Percentiles rank a stretch among this genome's conserved stretches.
phyloP scores from a whole-genome alignment of 2,888 invertebrate species.

The Volucella bombylans region DNA sequence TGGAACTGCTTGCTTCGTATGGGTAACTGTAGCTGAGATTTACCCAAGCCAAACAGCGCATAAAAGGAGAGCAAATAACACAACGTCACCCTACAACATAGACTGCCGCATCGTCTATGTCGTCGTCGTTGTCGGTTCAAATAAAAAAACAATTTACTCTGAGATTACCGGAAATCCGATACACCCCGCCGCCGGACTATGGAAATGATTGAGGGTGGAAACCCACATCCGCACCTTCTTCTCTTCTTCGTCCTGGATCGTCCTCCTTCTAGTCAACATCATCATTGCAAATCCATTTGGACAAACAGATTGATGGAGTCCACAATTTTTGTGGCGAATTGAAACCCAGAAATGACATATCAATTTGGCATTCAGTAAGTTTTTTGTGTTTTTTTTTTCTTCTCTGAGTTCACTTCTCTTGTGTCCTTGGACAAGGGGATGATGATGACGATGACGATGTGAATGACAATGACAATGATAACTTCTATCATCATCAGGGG shows the following conservation, averaged over 20 bases:
- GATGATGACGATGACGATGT: constrained; percentile 13
- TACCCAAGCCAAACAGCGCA: constrained; percentile 60
- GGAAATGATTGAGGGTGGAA: constrained; percentile 41
- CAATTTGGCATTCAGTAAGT: constrained; percentile 34
- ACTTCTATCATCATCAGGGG: constrained; percentile 49
- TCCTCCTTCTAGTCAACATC: constrained; percentile 43
- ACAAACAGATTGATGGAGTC: constrained; percentile 71
- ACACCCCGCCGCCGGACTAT: constrained; percentile 52
- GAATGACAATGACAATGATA: constrained; percentile 40
- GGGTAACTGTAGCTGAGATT: constrained; percentile 28
- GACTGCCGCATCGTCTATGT: background rate
- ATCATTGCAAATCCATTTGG: constrained; percentile 70
- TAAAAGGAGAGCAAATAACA: constrained; percentile 63
- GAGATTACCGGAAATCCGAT: constrained; percentile 77
- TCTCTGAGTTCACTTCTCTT: background rate
- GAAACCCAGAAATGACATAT: constrained; percentile 68
- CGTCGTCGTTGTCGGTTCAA: constrained; percentile 10
- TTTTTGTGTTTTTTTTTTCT: constrained; percentile 7
- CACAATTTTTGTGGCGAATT: constrained; percentile 57
- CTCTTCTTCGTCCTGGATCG: constrained; percentile 15
- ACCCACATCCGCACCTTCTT: constrained; percentile 10
- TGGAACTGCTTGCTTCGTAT: constrained; percentile 10
- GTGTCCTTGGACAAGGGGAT: constrained; percentile 51
- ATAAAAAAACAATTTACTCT: constrained; percentile 69
- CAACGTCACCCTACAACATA: constrained; percentile 62